These are phyloP conservation scores for Corythornis vintsioides DNA, from an alignment of 2,113 vertebrate genomes.

Conservation along the genomic window DNA sequence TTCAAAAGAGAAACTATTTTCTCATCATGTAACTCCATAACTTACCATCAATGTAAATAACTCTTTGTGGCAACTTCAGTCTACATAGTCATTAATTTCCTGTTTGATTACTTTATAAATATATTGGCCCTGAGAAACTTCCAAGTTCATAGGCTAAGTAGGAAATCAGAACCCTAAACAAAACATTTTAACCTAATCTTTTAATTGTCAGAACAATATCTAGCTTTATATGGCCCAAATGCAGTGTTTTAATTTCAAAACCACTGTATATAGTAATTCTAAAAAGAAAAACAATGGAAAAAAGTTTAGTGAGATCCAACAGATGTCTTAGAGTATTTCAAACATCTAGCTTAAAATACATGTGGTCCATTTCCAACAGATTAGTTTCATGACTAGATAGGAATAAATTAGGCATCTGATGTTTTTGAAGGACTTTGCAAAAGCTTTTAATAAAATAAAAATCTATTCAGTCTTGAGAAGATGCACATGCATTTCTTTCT, in stretches of 20 bases:
- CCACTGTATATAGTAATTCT: not conserved
- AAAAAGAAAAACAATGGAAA: not conserved
- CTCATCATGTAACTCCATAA: not conserved
- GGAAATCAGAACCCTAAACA: not conserved
- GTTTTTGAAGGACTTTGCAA: not conserved
- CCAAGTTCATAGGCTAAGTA: not conserved
- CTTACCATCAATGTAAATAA: not conserved
- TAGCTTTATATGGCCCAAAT: not conserved
- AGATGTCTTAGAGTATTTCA: not conserved
- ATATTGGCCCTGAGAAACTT: not conserved
- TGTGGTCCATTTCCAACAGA: not conserved
- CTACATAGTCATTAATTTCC: not conserved
- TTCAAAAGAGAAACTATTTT: not conserved
- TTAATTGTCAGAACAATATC: not conserved
- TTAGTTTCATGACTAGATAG: not conserved
- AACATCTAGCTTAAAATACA: not conserved
- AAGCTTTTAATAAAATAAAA: not conserved
- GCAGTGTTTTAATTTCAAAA: not conserved
- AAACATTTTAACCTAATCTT: not conserved
- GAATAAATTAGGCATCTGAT: not conserved
- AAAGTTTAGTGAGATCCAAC: not conserved
- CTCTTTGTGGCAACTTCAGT: not conserved
- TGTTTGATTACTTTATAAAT: not conserved
- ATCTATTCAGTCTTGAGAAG: not conserved
- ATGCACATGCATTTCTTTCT: not conserved